Evolutionary conservation across 2,113 vertebrate species (phyloP), one percentile per base, ranked within the genome.

Genomic region (Agelaius phoeniceus): DNA sequence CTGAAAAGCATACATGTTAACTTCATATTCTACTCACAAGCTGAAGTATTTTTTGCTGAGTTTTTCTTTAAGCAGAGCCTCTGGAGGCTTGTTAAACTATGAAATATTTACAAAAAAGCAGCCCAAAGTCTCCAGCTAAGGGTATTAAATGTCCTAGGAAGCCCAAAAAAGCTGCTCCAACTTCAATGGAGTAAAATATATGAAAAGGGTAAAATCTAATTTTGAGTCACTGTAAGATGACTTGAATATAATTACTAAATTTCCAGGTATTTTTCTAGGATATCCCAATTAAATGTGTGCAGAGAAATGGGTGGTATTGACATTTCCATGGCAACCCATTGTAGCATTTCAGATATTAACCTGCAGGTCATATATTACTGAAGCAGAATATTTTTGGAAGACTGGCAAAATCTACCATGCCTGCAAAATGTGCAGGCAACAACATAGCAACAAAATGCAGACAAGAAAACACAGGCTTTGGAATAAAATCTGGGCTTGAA

Each of bases 291-390:
- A 90, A 61, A 52, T 46, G 17, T 79, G 73, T 79, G 62, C 58
- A 79, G 86, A 83, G 90, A 90, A 81, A 54, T 1, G 27, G 66
- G 74, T 52, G 18, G 17, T 94, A 97, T 97, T 96, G 96, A 96
- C 87, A 96, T 93, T 96, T 95, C 97, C 95, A 96, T 96, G 93
- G 90, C 89, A 97, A 97, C 97, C 58, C n/a, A 39, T 89, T 66
- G 93, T 82, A 80, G 75, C 14, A 1, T 93, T 95, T 93, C 89
- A 94, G 76, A 77, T 95, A 74, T 43, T 94, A 94, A 96, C 94
- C 93, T 85, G 37, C 65, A 92, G 95, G 83, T 96, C 91, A 90
- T 87, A 87, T 83, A 81, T 90, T 91, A 95, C 69, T 41, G 77
- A 87, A 84, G 65, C 67, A 71, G 90, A 87, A 80, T 94, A 66